Evolutionary conservation across 2,113 vertebrate genomes (phyloP), one percentile per base, ranked within the genome.

Genomic region (Neotoma lepida): DNA sequence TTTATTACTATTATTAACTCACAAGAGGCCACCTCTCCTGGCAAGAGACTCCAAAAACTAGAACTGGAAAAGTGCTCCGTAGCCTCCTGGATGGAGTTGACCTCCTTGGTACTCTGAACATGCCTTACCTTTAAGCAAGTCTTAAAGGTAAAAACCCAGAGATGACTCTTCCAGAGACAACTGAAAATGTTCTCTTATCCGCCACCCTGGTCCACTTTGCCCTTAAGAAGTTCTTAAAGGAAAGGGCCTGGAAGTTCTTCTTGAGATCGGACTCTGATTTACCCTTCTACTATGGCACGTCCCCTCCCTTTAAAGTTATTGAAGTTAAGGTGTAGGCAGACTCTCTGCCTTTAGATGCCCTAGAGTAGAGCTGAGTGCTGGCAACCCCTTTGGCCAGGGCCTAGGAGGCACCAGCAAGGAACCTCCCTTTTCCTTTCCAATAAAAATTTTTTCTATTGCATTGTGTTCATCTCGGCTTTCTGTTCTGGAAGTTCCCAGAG

Each of bases 391-490:
- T 82, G 80, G 87, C 91, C 77, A 46, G 81, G 73, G 66, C 73
- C 92, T 24, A 35, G 71, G 63, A 86, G 95, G 78, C 92, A 90
- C 74, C 77, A 86, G 68, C 68, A 74, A 95, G 82, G 68, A 68
- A 44, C 35, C 49, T n/a, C 58, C 35, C 41, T 44, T 94, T 94
- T 81, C 56, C 93, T 96, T 97, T 97, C 93, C 94, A 97, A 97
- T 97, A 97, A 97, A 26, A 61, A 66, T 97, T 96, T 97, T 97
- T 97, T 97, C 86, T 97, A 97, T 95, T 80, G n/a, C 74, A 61
- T 51, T 61, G n/a, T 81, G 68, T 30, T 92, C 63, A 46, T 39
- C 41, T 82, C 73, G 92, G 73, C 78, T 95, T 26, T 85, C 41
- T 86, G 49, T 96, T 89, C 66, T 91, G 56, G 33, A 39, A 41